phyloP scores from a whole-genome alignment of 2,888 invertebrate genomes.

The Morinoia aosen region DNA sequence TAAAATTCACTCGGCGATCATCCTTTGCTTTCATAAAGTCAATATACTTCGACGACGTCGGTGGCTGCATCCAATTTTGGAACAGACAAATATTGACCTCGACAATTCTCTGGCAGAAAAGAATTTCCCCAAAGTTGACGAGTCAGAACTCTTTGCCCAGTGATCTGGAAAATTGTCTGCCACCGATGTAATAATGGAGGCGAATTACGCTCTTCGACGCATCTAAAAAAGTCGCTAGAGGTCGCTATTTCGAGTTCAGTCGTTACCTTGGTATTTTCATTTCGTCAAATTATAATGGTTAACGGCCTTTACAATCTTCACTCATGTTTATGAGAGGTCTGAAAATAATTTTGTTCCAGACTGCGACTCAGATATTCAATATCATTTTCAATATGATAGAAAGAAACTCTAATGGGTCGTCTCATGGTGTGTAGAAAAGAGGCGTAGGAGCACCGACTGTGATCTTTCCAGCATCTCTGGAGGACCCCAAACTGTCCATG shows the following conservation, averaged over 20 bases:
- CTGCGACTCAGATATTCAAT: background rate
- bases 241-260: background rate
- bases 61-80: constrained; percentile 28
- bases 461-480: background rate
- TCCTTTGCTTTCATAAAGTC: background rate
- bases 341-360: background rate
- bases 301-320: background rate
- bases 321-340: background rate
- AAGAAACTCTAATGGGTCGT: background rate
- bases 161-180: constrained; percentile 34
- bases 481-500: background rate
- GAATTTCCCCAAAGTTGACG: background rate
- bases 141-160: constrained; percentile 12
- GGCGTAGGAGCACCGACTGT: background rate
- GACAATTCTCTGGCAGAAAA: background rate
- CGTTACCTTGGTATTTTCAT: background rate
- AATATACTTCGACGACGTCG: constrained; percentile 37
- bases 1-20: background rate
- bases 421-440: background rate
- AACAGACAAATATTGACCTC: constrained; percentile 44
- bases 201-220: background rate
- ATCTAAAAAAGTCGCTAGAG: background rate
- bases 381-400: background rate
- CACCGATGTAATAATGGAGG: background rate
- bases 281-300: background rate